phyloP scores from a whole-genome alignment of 2,797 vertebrate genomes.

The Astyanax mexicanus region DNA sequence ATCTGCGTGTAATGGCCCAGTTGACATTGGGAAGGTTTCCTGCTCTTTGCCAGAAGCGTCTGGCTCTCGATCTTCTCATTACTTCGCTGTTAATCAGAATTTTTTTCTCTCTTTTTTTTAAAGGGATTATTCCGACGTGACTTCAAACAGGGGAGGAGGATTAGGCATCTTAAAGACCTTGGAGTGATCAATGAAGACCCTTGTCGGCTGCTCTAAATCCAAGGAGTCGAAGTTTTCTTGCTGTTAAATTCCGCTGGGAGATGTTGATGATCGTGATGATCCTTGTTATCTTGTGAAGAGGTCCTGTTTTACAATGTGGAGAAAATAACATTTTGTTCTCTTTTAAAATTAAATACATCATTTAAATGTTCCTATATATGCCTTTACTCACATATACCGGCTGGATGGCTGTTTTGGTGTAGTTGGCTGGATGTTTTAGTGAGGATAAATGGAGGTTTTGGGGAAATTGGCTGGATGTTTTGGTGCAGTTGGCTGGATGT shows the following conservation, averaged over 20 bases:
- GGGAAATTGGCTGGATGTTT: too few relatives aligned
- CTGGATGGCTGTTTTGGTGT: too few relatives aligned
- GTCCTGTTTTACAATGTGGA: not conserved
- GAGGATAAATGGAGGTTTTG: too few relatives aligned
- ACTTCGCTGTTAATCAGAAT: conserved; percentile 50
- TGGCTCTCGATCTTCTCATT: conserved; percentile 41
- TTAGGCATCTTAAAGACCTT: conserved; percentile 41
- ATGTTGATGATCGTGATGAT: not conserved
- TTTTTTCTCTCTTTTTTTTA: not conserved
- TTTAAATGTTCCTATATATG: too few relatives aligned
- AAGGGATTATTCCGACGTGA: conserved; percentile 48
- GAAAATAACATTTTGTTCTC: not conserved
- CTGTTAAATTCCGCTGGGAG: conserved; percentile 2
- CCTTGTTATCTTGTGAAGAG: not conserved
- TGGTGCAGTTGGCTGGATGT: too few relatives aligned
- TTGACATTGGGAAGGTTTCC: conserved; percentile 49
- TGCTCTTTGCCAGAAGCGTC: conserved; percentile 28
- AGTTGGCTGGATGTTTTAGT: too few relatives aligned
- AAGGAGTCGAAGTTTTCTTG: conserved; percentile 25
- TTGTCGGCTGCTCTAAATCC: conserved; percentile 17
- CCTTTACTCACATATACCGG: too few relatives aligned
- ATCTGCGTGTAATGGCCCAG: conserved; percentile 41
- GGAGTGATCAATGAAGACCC: conserved; percentile 48
- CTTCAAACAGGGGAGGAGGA: conserved; percentile 38
- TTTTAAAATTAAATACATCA: too few relatives aligned